Evolutionary conservation across 2,113 vertebrate genomes (phyloP).

Genomic region (Melierax canorus): DNA sequence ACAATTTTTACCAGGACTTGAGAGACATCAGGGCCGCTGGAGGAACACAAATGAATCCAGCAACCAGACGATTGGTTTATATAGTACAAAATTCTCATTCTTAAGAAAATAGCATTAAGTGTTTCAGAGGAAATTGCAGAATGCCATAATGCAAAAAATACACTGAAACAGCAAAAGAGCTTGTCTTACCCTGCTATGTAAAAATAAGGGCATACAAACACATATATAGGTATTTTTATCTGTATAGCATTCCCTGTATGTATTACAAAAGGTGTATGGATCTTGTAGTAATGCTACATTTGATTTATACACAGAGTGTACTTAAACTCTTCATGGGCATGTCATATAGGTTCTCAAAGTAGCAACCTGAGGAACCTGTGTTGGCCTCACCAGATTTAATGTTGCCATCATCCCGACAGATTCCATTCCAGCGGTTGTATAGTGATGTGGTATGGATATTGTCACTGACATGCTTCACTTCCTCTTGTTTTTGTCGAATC

Average conservation of each 20-base stretch:
- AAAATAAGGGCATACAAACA: not conserved
- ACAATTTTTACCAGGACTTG: not conserved
- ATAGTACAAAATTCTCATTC: not conserved
- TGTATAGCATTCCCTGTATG: not conserved
- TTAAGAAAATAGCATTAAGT: not conserved
- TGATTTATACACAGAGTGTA: no score
- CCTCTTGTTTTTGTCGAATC: conserved; percentile 92
- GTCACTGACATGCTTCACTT: conserved; percentile 85
- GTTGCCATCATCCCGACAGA: conserved; percentile 94
- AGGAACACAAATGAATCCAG: not conserved
- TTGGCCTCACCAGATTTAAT: conserved; percentile 89
- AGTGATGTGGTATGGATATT: conserved; percentile 76
- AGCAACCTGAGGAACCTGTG: not conserved
- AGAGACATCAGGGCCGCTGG: not conserved
- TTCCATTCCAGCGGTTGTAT: conserved; percentile 90
- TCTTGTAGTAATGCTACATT: not conserved
- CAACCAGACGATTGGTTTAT: not conserved
- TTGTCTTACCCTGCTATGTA: not conserved
- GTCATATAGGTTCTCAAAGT: fast-evolving
- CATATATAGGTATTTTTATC: not conserved
- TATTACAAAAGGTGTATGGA: not conserved
- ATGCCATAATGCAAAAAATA: not conserved
- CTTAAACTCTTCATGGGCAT: fast-evolving
- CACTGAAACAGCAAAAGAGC: not conserved
- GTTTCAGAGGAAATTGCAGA: not conserved